Evolutionary conservation across 2,888 invertebrate species (phyloP), one percentile per base, ranked within the genome.

Genomic region (Drosophila neoperkinsi): DNA sequence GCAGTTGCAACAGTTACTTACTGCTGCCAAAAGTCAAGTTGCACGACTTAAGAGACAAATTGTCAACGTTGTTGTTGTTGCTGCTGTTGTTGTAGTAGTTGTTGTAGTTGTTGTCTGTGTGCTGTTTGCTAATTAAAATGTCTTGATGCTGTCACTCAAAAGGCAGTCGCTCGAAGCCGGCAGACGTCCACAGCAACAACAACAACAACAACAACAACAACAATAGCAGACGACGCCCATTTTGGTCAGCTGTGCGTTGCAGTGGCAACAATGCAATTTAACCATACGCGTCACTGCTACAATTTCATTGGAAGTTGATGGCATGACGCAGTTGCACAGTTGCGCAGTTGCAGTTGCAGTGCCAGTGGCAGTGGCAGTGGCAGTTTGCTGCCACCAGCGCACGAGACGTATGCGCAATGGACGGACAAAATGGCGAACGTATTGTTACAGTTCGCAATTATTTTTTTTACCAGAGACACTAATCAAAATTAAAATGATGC

Each of bases 361-460:
- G 16, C 5, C 36, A 33, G 55, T 62, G 30, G 46, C 69, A 21
- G 41, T 43, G n/a, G 33, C 36, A 7, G 41, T 43, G n/a, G 33
- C 36, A 7, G 57, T 16, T 4, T 51, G 52, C 21, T 25, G n/a
- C 4, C 6, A 18, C 59, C 56, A 28, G 58, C 59, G 72, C 75
- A 79, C 68, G 74, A 71, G 77, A 79, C 86, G 86, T 86, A 86
- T 86, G 80, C 77, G 80, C 86, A 80, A 82, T 83, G 58, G 65
- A 38, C 38, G 55, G 66, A 82, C 81, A 85, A 85, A 85, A 85
- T 85, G 85, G 84, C 85, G 85, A 81, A 68, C 88, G 88, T 84
- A 83, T 88, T 85, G 85, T 88, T 85, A 85, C 85, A 85, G 86
- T 85, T 85, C 71, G 83, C 88, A 85, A 85, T 88, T 85, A 88